phyloP scores from a whole-genome alignment of 2,113 vertebrate genomes.

The Anguilla rostrata region DNA sequence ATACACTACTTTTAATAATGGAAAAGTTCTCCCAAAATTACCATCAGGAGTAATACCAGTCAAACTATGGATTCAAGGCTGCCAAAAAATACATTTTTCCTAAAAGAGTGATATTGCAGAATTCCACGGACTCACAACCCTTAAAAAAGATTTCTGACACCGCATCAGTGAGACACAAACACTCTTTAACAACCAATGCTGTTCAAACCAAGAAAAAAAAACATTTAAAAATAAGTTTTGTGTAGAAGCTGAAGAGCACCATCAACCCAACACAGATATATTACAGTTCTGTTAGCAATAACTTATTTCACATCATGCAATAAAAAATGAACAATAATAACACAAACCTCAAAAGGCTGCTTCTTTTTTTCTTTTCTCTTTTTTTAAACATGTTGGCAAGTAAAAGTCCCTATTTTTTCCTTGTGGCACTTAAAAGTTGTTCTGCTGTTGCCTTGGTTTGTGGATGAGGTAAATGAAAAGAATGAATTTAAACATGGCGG shows the following conservation, averaged over 20 bases:
- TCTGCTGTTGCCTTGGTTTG: constrained; percentile 54
- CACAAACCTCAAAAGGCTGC: constrained; percentile 78
- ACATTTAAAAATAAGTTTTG: constrained; percentile 36
- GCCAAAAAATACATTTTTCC: not conserved
- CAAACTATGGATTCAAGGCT: not conserved
- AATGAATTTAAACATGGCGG: constrained; percentile 59
- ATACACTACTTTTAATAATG: constrained; percentile 14
- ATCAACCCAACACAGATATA: constrained; percentile 89
- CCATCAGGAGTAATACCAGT: not conserved
- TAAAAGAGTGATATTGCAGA: constrained; percentile 1
- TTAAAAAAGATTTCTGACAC: constrained; percentile 20
- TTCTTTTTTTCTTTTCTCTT: constrained; percentile 31
- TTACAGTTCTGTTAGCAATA: constrained; percentile 97
- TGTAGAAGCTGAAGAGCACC: constrained; percentile 85
- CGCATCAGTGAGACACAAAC: constrained; percentile 55
- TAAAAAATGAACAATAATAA: constrained; percentile 79
- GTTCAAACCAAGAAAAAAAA: constrained; percentile 36
- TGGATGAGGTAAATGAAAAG: constrained; percentile 56
- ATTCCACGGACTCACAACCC: not conserved
- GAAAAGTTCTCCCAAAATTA: constrained; percentile 1
- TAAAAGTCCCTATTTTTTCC: constrained; percentile 39
- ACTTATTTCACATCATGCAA: constrained; percentile 98
- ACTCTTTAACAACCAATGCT: constrained; percentile 57
- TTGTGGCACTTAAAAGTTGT: constrained; percentile 81
- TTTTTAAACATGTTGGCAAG: constrained; percentile 59